Percentiles rank a stretch among this genome's conserved stretches.
Conservation (phyloP, 2,888 invertebrate species). For the Dryococelus australis region DNA sequence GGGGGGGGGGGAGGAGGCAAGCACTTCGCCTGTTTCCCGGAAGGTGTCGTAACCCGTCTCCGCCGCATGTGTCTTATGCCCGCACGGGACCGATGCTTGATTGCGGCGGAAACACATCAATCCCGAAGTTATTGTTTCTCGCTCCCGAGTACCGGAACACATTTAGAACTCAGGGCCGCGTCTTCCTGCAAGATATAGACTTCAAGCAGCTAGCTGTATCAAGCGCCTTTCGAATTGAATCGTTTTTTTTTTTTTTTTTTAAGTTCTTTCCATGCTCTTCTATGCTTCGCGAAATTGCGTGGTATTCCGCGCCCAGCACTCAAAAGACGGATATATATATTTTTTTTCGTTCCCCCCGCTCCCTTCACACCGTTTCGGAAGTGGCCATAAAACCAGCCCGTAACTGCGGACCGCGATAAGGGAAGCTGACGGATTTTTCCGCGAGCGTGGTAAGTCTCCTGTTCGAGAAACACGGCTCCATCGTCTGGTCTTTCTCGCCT, state of each 20-base stretch:
- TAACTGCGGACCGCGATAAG: not conserved
- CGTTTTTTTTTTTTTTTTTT: not conserved
- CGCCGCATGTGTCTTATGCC: not conserved
- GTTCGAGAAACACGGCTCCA: not conserved
- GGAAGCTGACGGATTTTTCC: not conserved
- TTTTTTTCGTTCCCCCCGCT: not conserved
- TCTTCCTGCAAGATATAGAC: not conserved
- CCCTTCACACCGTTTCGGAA: not conserved
- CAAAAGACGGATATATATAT: not conserved
- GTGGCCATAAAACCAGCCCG: constrained; percentile 1
- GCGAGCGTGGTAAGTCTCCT: not conserved
- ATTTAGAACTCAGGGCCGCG: not conserved
- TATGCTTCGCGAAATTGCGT: not conserved
- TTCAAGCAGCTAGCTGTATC: no score
- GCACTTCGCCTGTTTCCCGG: not conserved
- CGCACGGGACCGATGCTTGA: no score
- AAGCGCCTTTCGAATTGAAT: not conserved
- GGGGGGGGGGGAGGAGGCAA: no score
- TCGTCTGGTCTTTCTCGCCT: not conserved
- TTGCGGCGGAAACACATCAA: no score
- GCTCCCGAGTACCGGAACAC: not conserved
- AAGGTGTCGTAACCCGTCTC: not conserved
- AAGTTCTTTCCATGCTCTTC: not conserved
- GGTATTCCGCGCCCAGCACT: not conserved
- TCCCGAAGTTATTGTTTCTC: not conserved